Evolutionary conservation across 2,888 invertebrate species (phyloP).

Genomic region (Epinotia bilunana): DNA sequence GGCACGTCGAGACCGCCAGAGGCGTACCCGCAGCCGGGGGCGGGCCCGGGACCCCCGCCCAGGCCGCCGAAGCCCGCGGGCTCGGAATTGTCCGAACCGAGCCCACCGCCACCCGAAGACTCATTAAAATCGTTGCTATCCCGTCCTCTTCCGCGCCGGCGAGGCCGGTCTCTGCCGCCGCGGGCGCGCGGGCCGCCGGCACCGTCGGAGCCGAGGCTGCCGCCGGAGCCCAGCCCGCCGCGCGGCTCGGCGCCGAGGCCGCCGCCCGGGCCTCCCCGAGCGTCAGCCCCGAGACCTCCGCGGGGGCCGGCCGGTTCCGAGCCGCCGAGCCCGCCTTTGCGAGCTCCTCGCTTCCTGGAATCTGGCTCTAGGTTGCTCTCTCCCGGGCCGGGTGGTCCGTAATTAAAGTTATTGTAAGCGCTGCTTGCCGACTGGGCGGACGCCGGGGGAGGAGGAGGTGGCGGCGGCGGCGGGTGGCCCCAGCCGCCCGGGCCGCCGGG

Average conservation of each 20-base stretch:
- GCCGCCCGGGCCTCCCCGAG: constrained; percentile 55
- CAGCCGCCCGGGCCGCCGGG: constrained; percentile 65
- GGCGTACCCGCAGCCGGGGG: constrained; percentile 59
- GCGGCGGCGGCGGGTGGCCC: constrained; percentile 71
- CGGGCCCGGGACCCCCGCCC: constrained; percentile 64
- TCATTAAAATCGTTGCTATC: constrained; percentile 67
- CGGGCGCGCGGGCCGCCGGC: constrained; percentile 51
- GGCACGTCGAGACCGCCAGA: constrained; percentile 79
- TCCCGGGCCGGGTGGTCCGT: constrained; percentile 72
- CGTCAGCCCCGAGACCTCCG: constrained; percentile 48
- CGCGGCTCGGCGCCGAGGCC: constrained; percentile 58
- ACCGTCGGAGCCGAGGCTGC: constrained; percentile 51
- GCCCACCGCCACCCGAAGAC: constrained; percentile 61
- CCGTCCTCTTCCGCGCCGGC: constrained; percentile 78
- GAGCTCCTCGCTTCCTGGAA: constrained; percentile 77
- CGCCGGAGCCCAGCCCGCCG: constrained; percentile 55
- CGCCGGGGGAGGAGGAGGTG: constrained; percentile 73
- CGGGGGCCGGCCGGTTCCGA: constrained; percentile 52
- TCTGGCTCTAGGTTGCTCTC: constrained; percentile 77
- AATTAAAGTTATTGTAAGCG: constrained; percentile 54
- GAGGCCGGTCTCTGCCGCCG: constrained; percentile 66
- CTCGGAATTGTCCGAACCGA: constrained; percentile 58
- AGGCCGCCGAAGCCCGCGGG: constrained; percentile 56
- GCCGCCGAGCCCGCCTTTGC: constrained; percentile 59
- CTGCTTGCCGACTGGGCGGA: constrained; percentile 60